A percentile compares a stretch with the other conserved stretches of the same genome.
These are phyloP conservation scores for Nomada fabriciana DNA, from an alignment of 2,888 invertebrate genomes.

Conservation along the genomic window DNA sequence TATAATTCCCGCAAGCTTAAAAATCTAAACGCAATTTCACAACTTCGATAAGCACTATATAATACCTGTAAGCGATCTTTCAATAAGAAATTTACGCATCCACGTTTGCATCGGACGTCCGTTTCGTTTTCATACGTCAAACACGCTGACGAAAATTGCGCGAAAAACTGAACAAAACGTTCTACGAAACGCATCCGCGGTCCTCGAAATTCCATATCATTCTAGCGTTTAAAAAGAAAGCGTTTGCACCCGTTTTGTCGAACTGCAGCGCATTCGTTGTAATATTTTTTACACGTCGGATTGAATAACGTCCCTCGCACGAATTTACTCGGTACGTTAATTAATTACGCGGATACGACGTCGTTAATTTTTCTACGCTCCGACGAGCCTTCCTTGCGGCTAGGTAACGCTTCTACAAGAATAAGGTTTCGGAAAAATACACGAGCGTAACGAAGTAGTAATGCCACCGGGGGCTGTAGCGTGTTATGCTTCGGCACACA, in stretches of 20 bases:
- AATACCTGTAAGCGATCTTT: no score
- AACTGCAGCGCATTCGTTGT: constrained; percentile 1
- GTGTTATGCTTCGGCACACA: constrained; percentile 81
- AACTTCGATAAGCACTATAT: no score
- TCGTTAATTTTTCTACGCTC: constrained; percentile 61
- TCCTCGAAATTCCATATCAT: background rate
- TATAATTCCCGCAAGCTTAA: no score
- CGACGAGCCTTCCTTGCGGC: constrained; percentile 45
- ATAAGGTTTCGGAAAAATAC: constrained; percentile 75
- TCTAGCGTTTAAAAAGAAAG: background rate
- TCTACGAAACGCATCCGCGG: no score
- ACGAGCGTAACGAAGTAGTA: constrained; percentile 79
- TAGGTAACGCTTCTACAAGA: constrained; percentile 46
- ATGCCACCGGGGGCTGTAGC: constrained; percentile 72
- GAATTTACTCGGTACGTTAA: constrained; percentile 55
- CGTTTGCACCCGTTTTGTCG: background rate
- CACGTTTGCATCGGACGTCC: no score
- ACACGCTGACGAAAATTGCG: no score
- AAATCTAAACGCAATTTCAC: no score
- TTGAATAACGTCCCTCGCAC: constrained; percentile 31
- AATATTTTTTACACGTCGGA: background rate
- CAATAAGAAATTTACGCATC: no score
- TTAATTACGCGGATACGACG: constrained; percentile 65
- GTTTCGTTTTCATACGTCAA: no score
- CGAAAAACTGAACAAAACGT: no score